A percentile compares a stretch with the other conserved stretches of the same genome.
phyloP scores from a whole-genome alignment of 2,888 invertebrate species.

The Dyspetes luteomarginatus region DNA sequence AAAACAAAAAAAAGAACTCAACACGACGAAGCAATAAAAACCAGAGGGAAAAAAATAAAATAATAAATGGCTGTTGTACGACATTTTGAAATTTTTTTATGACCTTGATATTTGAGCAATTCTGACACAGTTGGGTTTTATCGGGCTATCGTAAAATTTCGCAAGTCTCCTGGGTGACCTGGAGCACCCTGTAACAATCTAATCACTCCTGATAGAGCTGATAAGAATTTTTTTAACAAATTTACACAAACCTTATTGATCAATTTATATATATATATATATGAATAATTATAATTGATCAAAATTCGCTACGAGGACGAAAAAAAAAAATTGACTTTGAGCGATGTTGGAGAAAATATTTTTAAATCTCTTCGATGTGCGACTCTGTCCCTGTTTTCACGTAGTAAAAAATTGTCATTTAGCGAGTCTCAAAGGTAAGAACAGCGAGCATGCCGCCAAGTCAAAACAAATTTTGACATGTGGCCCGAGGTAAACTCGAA shows the following conservation, averaged over 20 bases:
- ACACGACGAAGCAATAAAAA: background rate
- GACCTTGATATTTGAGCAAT: no score
- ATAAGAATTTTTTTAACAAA: slow-evolving; percentile 6
- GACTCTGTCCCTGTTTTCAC: background rate
- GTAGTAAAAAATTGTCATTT: background rate
- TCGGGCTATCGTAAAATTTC: slow-evolving; percentile 38
- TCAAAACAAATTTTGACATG: slow-evolving; percentile 42
- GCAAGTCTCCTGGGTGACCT: slow-evolving; percentile 41
- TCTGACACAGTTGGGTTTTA: slow-evolving; percentile 2
- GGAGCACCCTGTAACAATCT: slow-evolving; percentile 53
- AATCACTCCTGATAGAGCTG: slow-evolving; percentile 28
- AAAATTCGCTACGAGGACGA: background rate
- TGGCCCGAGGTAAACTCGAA: slow-evolving; percentile 11
- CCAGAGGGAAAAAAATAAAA: background rate
- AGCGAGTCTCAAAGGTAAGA: background rate
- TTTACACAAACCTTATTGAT: no score
- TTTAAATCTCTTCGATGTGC: background rate
- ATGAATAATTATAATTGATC: background rate
- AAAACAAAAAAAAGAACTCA: background rate
- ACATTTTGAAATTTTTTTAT: background rate
- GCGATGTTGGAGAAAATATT: no score
- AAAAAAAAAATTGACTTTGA: background rate
- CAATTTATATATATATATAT: no score
- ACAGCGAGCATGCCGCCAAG: no score
- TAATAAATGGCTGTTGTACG: no score